These are phyloP conservation scores for Empis stercorea DNA, from an alignment of 2,888 invertebrate species.

Conservation along the genomic window DNA sequence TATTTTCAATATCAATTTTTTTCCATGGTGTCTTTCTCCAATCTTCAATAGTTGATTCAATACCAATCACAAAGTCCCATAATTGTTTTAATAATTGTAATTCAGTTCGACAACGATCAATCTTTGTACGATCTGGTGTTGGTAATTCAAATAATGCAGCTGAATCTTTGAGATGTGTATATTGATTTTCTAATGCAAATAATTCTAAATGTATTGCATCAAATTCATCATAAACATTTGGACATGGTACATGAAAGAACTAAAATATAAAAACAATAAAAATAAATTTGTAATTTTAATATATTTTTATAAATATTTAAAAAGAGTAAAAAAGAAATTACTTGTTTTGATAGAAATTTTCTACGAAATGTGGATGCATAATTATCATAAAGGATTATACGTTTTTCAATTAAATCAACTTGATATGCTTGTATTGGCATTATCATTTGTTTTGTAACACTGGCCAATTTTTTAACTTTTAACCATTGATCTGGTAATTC, in stretches of 20 bases:
- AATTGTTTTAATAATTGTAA: slow-evolving; percentile 61
- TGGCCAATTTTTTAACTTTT: slow-evolving; percentile 68
- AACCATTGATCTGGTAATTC: slow-evolving; percentile 82
- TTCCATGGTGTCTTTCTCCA: slow-evolving; percentile 94
- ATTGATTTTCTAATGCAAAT: slow-evolving; percentile 50
- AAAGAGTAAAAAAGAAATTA: too few species aligned
- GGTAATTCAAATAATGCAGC: slow-evolving; percentile 75
- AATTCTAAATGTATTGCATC: slow-evolving; percentile 58
- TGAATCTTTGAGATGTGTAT: slow-evolving; percentile 53
- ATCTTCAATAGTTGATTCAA: slow-evolving; percentile 68
- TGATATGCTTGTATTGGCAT: slow-evolving; percentile 81
- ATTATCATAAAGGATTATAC: slow-evolving; percentile 67
- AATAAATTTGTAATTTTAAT: slow-evolving; percentile 1
- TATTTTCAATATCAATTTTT: slow-evolving; percentile 83
- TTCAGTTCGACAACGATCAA: slow-evolving; percentile 64
- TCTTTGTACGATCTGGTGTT: slow-evolving; percentile 66
- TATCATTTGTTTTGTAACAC: slow-evolving; percentile 71
- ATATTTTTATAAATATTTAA: too few species aligned
- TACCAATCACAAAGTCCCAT: slow-evolving; percentile 81
- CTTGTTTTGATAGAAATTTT: slow-evolving; percentile 46
- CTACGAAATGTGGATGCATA: slow-evolving; percentile 64
- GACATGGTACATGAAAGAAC: slow-evolving; percentile 51
- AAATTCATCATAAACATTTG: slow-evolving; percentile 52
- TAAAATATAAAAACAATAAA: slow-evolving; percentile 13
- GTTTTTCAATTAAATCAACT: slow-evolving; percentile 72